Evolutionary conservation across 2,797 vertebrate species (phyloP).

Genomic region (Melanotaenia trifasciata): DNA sequence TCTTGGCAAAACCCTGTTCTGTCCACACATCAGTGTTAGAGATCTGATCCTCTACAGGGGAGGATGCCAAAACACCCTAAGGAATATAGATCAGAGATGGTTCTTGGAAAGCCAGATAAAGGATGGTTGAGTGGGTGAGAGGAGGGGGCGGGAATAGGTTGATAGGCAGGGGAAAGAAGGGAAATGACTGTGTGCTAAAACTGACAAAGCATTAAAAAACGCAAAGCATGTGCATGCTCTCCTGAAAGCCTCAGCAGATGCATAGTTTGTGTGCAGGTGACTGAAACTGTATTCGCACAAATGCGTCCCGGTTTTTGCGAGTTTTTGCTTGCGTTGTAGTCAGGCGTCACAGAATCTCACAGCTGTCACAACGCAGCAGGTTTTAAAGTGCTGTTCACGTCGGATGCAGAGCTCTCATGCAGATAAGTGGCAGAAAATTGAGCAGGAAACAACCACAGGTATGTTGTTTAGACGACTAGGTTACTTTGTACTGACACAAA

Average conservation of each 20-base stretch:
- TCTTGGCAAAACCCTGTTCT: conserved; percentile 49
- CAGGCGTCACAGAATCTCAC: conserved; percentile 20
- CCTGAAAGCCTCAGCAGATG: conserved; percentile 12
- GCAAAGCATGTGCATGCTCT: conserved; percentile 14
- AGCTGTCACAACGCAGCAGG: conserved; percentile 39
- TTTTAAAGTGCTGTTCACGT: conserved; percentile 19
- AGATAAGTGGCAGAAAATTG: background rate
- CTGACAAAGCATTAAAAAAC: conserved; percentile 42
- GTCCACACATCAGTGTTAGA: conserved; percentile 57
- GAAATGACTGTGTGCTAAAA: conserved; percentile 32
- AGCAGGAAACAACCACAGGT: conserved; percentile 20
- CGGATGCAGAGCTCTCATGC: background rate
- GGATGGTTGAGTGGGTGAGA: conserved; percentile 32
- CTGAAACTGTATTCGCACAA: background rate
- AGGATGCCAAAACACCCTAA: conserved; percentile 59
- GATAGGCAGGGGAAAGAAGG: conserved; percentile 6
- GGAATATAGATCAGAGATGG: conserved; percentile 69
- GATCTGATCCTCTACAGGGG: conserved; percentile 62
- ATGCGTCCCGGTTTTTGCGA: background rate
- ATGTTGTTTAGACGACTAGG: background rate
- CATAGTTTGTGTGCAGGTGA: conserved; percentile 9
- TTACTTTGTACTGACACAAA: background rate
- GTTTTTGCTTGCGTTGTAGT: conserved; percentile 24
- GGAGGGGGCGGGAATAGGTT: background rate
- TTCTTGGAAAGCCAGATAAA: conserved; percentile 50